These are phyloP conservation scores for Callipepla californica DNA, from an alignment of 2,113 vertebrate genomes.

Conservation along the genomic window DNA sequence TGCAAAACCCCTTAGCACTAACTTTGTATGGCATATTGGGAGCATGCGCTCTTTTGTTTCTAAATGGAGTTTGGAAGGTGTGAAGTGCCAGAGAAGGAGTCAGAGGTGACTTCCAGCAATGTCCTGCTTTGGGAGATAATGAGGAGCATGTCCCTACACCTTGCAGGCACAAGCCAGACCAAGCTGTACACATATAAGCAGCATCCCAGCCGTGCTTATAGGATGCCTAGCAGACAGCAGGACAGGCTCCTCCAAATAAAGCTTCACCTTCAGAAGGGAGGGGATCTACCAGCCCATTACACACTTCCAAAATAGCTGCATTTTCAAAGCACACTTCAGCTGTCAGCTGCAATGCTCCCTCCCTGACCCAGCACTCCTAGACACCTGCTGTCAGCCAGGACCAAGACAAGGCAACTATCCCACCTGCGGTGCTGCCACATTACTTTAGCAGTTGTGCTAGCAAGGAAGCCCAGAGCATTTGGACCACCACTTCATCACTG, in stretches of 20 bases:
- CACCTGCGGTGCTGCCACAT: neutral
- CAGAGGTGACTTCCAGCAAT: neutral
- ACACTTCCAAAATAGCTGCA: rapidly evolving
- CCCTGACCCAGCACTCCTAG: rapidly evolving
- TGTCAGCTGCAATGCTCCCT: neutral
- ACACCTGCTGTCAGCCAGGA: neutral
- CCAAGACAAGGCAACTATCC: neutral
- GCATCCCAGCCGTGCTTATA: neutral
- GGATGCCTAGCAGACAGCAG: neutral
- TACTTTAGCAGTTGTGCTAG: rapidly evolving
- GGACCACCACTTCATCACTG: rapidly evolving
- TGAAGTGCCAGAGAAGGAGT: neutral
- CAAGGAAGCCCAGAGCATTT: neutral
- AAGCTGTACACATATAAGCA: rapidly evolving
- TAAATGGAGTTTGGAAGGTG: neutral
- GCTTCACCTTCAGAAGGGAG: neutral
- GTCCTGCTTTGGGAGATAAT: neutral
- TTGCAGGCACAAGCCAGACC: neutral
- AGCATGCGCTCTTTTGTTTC: neutral
- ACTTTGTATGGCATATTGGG: neutral
- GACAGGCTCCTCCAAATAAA: neutral
- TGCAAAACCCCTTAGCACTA: neutral
- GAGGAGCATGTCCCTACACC: neutral
- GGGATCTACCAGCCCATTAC: neutral
- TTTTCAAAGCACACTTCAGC: neutral